Evolutionary conservation across 2,888 invertebrate species (phyloP).

Genomic region (Cataglyphis rosenhaueri): DNA sequence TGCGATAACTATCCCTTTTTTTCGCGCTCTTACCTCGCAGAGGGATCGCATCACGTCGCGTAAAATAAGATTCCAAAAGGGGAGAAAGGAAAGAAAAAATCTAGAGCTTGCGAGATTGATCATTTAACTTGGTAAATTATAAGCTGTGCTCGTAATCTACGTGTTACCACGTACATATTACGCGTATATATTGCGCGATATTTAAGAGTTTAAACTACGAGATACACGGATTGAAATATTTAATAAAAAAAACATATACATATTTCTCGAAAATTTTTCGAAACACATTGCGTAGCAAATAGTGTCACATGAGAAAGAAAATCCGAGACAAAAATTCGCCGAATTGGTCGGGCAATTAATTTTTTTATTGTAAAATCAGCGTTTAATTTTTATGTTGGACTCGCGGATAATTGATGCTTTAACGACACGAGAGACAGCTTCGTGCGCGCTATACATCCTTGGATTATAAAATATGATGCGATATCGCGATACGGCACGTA

Average conservation of each 20-base stretch:
- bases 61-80: slow-evolving; percentile 39
- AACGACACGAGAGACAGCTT: neutral
- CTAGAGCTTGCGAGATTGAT: neutral
- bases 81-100: slow-evolving; percentile 17
- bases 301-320: neutral
- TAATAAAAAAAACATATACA: neutral
- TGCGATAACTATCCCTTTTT: slow-evolving; percentile 30
- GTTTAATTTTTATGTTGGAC: slow-evolving; percentile 4
- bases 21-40: slow-evolving; percentile 42
- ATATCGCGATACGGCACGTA: slow-evolving; percentile 31
- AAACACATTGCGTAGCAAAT: neutral
- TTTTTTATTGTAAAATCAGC: slow-evolving; percentile 3
- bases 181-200: neutral
- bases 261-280: neutral
- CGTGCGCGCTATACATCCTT: slow-evolving; percentile 24
- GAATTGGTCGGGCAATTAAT: neutral
- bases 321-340: neutral
- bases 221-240: neutral
- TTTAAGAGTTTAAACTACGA: neutral
- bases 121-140: neutral
- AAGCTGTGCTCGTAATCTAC: neutral
- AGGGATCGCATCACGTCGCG: slow-evolving; percentile 4
- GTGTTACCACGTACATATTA: neutral
- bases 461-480: slow-evolving; percentile 13
- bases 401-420: neutral